Percentiles rank a stretch among this genome's conserved stretches.
Conservation (phyloP, 1,140 invertebrate genomes). For the Drosophila oshimai region DNA sequence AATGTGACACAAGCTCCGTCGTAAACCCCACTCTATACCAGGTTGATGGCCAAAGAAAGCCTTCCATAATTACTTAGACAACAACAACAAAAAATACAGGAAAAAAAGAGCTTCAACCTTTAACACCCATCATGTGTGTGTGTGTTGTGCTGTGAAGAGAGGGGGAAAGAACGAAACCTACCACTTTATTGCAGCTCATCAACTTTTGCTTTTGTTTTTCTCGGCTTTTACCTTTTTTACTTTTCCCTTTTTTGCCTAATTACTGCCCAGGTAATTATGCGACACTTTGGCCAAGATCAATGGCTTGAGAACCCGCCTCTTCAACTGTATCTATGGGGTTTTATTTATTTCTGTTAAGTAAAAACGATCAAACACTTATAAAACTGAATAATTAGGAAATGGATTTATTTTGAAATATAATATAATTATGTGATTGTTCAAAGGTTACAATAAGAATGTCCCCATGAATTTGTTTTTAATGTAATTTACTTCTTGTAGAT, state of each 20-base stretch:
- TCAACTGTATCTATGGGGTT: neutral
- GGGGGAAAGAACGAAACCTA: slow-evolving; percentile 16
- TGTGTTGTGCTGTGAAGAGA: neutral
- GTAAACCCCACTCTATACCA: neutral
- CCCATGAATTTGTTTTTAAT: no score
- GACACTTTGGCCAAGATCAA: slow-evolving; percentile 17
- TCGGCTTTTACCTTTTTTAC: neutral
- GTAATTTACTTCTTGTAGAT: no score
- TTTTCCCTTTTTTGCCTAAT: slow-evolving; percentile 3
- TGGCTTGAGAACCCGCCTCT: neutral
- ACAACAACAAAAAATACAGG: neutral
- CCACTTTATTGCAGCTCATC: slow-evolving; percentile 50
- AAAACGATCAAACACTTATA: no score
- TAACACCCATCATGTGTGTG: slow-evolving; percentile 36
- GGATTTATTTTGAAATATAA: no score
- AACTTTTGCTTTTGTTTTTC: slow-evolving; percentile 51
- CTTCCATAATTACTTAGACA: slow-evolving; percentile 32
- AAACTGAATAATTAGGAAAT: no score
- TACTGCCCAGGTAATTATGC: slow-evolving; percentile 23
- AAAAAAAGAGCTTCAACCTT: slow-evolving; percentile 24
- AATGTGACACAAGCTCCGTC: neutral
- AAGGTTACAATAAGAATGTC: no score
- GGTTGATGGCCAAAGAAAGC: slow-evolving; percentile 33
- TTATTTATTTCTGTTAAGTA: no score
- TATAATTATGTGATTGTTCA: no score